These are phyloP conservation scores for Erebia ligea DNA, from an alignment of 2,888 invertebrate genomes.

Conservation along the genomic window DNA sequence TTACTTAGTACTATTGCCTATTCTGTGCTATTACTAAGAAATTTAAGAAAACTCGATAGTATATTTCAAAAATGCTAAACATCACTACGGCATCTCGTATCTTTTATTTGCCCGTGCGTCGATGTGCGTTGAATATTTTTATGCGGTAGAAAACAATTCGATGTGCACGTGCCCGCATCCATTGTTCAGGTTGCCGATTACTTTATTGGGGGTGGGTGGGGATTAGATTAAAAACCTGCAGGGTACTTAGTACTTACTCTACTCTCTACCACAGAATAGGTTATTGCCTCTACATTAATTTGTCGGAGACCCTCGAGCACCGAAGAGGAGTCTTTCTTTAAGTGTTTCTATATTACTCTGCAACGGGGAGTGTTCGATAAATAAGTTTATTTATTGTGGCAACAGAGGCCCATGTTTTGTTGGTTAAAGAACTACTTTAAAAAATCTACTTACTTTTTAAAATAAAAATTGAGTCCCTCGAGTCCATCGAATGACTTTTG, in stretches of 20 bases:
- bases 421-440: no score
- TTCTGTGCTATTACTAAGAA: no score
- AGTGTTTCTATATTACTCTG: no score
- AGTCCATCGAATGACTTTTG: no score
- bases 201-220: conserved; percentile 57
- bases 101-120: conserved; percentile 60
- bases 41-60: not conserved
- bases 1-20: no score
- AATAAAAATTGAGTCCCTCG: no score
- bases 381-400: no score
- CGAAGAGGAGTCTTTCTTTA: no score
- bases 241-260: no score
- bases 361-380: no score
- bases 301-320: not conserved
- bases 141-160: conserved; percentile 67
- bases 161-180: conserved; percentile 66
- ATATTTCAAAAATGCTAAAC: conserved; percentile 31
- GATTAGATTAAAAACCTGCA: conserved; percentile 49
- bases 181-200: conserved; percentile 65
- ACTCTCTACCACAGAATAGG: not conserved
- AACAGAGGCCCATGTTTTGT: no score
- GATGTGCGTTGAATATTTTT: conserved; percentile 68
- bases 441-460: no score
- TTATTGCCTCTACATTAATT: not conserved
- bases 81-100: conserved; percentile 56